phyloP scores from a whole-genome alignment of 1,140 invertebrate species.

The Halotydeus destructor region DNA sequence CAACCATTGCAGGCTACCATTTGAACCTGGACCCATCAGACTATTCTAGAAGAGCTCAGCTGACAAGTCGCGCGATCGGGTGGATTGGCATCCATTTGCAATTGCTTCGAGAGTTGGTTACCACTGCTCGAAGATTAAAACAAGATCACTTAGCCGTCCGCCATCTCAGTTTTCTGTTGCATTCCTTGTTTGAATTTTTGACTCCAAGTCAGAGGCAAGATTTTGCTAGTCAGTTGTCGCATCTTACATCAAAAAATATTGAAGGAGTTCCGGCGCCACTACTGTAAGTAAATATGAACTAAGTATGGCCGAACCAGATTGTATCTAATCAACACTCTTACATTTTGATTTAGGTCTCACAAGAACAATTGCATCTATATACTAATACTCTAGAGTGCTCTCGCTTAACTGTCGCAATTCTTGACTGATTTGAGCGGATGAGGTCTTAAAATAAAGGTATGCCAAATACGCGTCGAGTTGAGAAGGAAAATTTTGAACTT shows the following conservation, averaged over 20 bases:
- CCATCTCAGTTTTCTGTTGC: slow-evolving; percentile 72
- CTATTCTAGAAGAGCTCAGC: slow-evolving; percentile 11
- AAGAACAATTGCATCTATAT: slow-evolving; percentile 26
- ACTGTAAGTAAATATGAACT: slow-evolving; percentile 23
- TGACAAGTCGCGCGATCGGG: slow-evolving; percentile 30
- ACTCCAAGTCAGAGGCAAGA: slow-evolving; percentile 48
- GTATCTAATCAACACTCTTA: too few species aligned
- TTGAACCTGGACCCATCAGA: slow-evolving; percentile 54
- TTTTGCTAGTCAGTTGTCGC: slow-evolving; percentile 52
- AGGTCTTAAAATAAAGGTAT: too few species aligned
- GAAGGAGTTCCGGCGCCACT: slow-evolving; percentile 20
- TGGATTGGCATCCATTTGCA: slow-evolving; percentile 82
- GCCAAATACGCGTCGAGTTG: too few species aligned
- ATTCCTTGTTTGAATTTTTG: slow-evolving; percentile 51
- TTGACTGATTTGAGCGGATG: too few species aligned
- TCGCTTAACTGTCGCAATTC: too few species aligned
- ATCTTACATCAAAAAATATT: slow-evolving; percentile 35
- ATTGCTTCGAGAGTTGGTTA: slow-evolving; percentile 70
- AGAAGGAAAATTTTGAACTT: too few species aligned
- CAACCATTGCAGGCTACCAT: slow-evolving; percentile 68
- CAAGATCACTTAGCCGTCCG: slow-evolving; percentile 70
- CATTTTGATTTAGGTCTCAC: too few species aligned
- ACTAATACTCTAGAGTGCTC: too few species aligned
- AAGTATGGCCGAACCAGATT: too few species aligned
- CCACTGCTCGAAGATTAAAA: slow-evolving; percentile 64